Evolutionary conservation across 2,888 invertebrate species (phyloP).

Genomic region (Rhagonycha fulva): DNA sequence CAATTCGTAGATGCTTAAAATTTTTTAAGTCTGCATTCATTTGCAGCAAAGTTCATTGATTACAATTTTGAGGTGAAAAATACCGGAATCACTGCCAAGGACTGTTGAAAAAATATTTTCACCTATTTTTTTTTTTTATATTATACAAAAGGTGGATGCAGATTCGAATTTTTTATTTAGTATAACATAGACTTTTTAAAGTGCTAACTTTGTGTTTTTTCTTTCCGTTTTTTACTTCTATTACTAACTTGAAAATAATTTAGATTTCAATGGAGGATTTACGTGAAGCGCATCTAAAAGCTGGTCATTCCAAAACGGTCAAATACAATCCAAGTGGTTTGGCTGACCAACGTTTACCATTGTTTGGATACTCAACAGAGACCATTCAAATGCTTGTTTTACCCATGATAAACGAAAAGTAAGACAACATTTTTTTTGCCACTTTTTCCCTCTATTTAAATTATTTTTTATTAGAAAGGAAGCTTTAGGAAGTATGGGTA

Average conservation of each 20-base stretch:
- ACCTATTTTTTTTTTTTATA: neutral
- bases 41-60: neutral
- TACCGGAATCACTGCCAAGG: neutral
- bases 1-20: neutral
- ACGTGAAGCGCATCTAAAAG: constrained; percentile 64
- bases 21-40: neutral
- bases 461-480: constrained; percentile 76
- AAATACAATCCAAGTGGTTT: constrained; percentile 61
- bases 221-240: neutral
- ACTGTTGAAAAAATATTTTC: neutral
- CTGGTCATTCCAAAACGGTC: constrained; percentile 48
- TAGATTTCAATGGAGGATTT: constrained; percentile 84
- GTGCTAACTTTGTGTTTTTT: neutral
- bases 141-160: neutral
- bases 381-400: constrained; percentile 90
- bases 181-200: neutral
- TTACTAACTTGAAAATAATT: neutral
- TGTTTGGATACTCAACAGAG: constrained; percentile 95
- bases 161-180: neutral
- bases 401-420: constrained; percentile 90
- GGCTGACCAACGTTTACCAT: constrained; percentile 80
- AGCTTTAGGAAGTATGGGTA: constrained; percentile 98
- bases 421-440: constrained; percentile 22
- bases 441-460: neutral
- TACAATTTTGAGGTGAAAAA: neutral